Conservation (phyloP, 64 coral and sea anemone species). For the Platygyra sinensis region DNA sequence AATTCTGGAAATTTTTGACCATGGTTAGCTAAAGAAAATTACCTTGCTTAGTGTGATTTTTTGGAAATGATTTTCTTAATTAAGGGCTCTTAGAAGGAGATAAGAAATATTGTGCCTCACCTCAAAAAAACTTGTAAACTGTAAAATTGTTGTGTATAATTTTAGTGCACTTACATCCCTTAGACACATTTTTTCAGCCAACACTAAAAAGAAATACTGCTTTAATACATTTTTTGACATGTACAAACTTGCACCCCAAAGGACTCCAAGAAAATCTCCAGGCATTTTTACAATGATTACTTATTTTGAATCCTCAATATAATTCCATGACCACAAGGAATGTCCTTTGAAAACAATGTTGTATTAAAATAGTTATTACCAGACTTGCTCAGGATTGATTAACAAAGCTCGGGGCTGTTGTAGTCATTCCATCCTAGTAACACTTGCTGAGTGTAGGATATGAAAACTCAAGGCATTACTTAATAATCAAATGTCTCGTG, state of each 20-base stretch:
- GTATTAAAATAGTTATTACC: slow-evolving; percentile 4
- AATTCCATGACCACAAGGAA: slow-evolving; percentile 18
- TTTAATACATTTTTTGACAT: not conserved
- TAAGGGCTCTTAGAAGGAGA: not conserved
- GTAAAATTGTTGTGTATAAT: slow-evolving; percentile 7
- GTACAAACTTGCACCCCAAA: not conserved
- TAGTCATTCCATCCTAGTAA: not conserved
- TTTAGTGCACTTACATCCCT: not conserved
- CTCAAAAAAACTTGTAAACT: not conserved
- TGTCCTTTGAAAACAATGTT: slow-evolving; percentile 2
- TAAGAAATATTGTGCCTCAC: not conserved
- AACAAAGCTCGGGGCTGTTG: slow-evolving; percentile 3
- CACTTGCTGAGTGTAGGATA: not conserved
- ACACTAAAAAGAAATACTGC: not conserved
- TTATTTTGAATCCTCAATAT: not conserved
- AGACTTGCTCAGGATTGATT: not conserved
- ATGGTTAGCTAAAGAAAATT: not conserved
- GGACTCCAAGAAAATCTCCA: not conserved
- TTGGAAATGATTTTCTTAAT: slow-evolving; percentile 16
- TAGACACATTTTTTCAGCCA: not conserved
- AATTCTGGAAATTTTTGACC: not conserved
- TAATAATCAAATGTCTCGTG: not conserved
- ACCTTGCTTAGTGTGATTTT: not conserved
- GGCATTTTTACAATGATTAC: not conserved
- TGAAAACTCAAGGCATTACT: not conserved